phyloP scores from a whole-genome alignment of 2,888 invertebrate genomes.

The Abscondita cerata region DNA sequence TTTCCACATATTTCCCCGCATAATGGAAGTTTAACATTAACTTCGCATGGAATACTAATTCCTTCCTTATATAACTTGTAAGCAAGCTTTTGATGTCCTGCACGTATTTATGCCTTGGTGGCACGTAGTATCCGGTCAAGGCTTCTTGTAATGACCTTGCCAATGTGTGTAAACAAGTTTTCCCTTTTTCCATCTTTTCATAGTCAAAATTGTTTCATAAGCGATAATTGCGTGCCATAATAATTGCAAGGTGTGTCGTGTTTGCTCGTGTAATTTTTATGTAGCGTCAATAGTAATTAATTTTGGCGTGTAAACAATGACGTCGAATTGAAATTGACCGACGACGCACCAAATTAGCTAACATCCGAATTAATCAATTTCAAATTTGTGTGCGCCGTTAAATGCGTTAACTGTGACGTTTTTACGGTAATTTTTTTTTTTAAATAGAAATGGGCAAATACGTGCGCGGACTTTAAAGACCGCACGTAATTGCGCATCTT shows the following conservation, averaged over 20 bases:
- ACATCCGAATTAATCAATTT: too few species aligned
- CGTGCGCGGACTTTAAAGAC: too few species aligned
- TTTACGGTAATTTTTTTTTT: too few species aligned
- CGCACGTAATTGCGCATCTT: too few species aligned
- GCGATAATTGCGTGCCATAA: constrained; percentile 5
- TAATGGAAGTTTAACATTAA: neutral
- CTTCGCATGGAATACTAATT: neutral
- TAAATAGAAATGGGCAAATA: too few species aligned
- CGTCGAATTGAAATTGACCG: too few species aligned
- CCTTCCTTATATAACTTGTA: neutral
- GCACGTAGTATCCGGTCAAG: constrained; percentile 16
- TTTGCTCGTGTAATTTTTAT: neutral
- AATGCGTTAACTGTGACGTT: too few species aligned
- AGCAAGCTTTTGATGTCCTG: constrained; percentile 4
- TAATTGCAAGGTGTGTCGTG: constrained; percentile 4
- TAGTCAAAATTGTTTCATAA: constrained; percentile 9
- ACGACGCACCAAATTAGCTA: too few species aligned
- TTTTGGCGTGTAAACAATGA: too few species aligned
- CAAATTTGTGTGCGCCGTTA: too few species aligned
- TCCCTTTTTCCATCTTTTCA: constrained; percentile 12
- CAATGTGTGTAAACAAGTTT: constrained; percentile 15
- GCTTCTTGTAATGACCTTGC: constrained; percentile 14
- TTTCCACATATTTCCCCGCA: neutral
- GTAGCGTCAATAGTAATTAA: too few species aligned
- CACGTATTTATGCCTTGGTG: neutral